These are phyloP conservation scores for Clamator glandarius DNA, from an alignment of 2,797 vertebrate genomes.

Conservation along the genomic window DNA sequence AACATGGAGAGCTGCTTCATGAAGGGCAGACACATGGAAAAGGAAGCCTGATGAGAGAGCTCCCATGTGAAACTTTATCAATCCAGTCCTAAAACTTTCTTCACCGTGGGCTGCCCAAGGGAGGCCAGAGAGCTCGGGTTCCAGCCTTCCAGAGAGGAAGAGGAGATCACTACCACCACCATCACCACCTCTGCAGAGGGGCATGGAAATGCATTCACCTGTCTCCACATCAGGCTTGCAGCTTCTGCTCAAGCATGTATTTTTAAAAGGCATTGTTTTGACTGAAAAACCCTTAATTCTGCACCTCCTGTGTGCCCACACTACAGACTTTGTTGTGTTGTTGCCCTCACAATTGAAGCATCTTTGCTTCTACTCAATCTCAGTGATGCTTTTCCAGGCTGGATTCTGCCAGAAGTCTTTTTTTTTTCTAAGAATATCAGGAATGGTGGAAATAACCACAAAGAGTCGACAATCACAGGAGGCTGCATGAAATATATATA, in stretches of 20 bases:
- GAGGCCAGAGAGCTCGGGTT: background rate
- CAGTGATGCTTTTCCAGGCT: background rate
- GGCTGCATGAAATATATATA: background rate
- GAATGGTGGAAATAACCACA: background rate
- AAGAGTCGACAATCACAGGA: background rate
- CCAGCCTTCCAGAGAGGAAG: background rate
- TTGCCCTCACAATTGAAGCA: fast-evolving
- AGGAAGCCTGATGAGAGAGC: background rate
- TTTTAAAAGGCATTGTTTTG: background rate
- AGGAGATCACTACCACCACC: background rate
- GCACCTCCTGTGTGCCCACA: fast-evolving
- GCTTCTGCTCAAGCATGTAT: background rate
- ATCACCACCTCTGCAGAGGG: background rate
- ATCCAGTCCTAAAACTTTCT: background rate
- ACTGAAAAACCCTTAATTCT: background rate
- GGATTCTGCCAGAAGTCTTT: background rate
- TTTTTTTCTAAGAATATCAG: background rate
- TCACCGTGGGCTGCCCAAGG: fast-evolving
- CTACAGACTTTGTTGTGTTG: background rate
- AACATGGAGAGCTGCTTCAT: background rate
- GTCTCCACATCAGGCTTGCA: background rate
- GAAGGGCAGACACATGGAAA: background rate
- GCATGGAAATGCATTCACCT: fast-evolving
- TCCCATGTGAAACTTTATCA: background rate
- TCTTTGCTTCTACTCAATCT: background rate